These are phyloP conservation scores for Dicerorhinus sumatrensis DNA, from an alignment of 2,113 vertebrate species.

Conservation along the genomic window DNA sequence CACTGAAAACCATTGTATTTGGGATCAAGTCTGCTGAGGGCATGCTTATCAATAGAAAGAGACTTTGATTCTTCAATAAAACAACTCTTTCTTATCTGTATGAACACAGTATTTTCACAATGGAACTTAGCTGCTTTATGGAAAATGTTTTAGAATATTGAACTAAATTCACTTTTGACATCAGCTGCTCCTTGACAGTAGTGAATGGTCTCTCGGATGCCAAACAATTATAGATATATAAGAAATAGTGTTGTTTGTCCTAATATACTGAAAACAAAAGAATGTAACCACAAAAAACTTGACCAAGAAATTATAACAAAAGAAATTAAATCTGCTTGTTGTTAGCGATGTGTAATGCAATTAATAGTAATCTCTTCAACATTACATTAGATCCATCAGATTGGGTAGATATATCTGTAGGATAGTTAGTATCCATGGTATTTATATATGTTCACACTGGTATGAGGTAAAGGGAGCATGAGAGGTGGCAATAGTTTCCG, in stretches of 20 bases:
- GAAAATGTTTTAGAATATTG: slow-evolving; percentile 48
- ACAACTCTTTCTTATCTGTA: slow-evolving; percentile 14
- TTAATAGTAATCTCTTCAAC: background rate
- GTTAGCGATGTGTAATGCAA: background rate
- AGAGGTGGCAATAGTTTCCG: background rate
- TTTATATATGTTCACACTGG: background rate
- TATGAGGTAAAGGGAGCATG: background rate
- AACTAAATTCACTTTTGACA: background rate
- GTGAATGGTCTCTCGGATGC: background rate
- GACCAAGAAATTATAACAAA: background rate
- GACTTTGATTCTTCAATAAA: slow-evolving; percentile 48
- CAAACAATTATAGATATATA: background rate
- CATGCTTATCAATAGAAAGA: slow-evolving; percentile 40
- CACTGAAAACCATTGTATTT: slow-evolving; percentile 30
- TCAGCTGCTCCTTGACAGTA: background rate
- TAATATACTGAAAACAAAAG: background rate
- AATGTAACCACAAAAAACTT: background rate
- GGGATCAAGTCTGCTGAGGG: slow-evolving; percentile 4
- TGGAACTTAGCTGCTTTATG: background rate
- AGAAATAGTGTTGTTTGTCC: background rate
- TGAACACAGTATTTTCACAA: slow-evolving; percentile 47
- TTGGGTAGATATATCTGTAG: background rate
- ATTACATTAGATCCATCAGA: background rate
- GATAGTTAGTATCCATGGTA: background rate
- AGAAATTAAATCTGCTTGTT: background rate